Percentiles rank a stretch among this genome's conserved stretches.
Evolutionary conservation across 2,888 invertebrate genomes (phyloP).

Genomic region (Lysandra coridon): DNA sequence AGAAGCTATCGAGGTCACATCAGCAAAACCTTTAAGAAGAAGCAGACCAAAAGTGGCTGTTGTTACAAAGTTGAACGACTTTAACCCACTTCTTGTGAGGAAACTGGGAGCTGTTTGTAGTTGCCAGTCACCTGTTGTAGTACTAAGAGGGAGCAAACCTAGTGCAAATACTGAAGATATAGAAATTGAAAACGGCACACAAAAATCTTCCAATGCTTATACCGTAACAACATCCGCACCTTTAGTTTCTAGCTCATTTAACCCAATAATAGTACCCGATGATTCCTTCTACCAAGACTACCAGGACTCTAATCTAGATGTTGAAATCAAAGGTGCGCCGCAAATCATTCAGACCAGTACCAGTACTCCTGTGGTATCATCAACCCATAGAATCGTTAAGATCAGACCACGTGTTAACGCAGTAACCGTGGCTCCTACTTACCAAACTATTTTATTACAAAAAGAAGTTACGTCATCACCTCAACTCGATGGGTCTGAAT

Average conservation of each 20-base stretch:
- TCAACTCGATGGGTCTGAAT: conserved; percentile 46
- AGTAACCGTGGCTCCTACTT: conserved; percentile 69
- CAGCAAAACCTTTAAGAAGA: conserved; percentile 56
- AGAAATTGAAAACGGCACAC: conserved; percentile 48
- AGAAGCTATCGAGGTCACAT: conserved; percentile 64
- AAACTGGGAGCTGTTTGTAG: conserved; percentile 88
- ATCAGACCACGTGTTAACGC: conserved; percentile 63
- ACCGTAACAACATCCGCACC: conserved; percentile 55
- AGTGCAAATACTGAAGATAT: conserved; percentile 49
- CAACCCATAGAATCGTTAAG: conserved; percentile 58
- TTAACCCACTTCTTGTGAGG: conserved; percentile 84
- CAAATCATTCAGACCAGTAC: conserved; percentile 60
- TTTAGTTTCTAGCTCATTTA: conserved; percentile 63
- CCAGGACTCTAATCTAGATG: conserved; percentile 56
- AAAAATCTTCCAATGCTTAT: conserved; percentile 52
- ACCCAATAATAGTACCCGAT: conserved; percentile 75
- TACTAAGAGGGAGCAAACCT: conserved; percentile 72
- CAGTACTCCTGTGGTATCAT: conserved; percentile 57
- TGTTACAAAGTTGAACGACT: conserved; percentile 85
- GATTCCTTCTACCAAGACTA: conserved; percentile 74
- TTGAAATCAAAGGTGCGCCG: conserved; percentile 53
- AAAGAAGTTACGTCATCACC: conserved; percentile 58
- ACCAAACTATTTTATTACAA: conserved; percentile 63
- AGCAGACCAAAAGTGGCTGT: conserved; percentile 78
- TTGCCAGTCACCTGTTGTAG: conserved; percentile 81